A percentile compares a stretch with the other conserved stretches of the same genome.
Conservation (phyloP, 2,113 vertebrate genomes). For the Clarias macrocephalus region DNA sequence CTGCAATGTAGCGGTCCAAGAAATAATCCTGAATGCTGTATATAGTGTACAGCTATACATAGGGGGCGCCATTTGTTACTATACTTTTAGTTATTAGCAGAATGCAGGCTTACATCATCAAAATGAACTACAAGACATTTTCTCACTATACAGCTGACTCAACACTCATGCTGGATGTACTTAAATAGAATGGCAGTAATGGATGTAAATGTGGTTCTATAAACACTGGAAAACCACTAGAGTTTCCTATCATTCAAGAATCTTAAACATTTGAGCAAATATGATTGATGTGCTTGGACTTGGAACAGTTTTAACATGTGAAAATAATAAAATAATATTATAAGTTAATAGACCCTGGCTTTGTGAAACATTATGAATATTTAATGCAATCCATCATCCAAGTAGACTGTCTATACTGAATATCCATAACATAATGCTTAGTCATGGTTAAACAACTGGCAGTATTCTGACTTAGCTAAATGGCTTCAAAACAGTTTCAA, state of each 20-base stretch:
- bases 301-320: not conserved
- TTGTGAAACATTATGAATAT: not conserved
- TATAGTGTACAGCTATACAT: too few relatives aligned
- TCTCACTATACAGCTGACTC: too few relatives aligned
- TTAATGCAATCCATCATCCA: not conserved
- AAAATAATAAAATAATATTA: too few relatives aligned
- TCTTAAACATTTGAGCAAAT: not conserved
- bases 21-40: too few relatives aligned
- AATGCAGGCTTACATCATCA: too few relatives aligned
- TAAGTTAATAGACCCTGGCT: not conserved
- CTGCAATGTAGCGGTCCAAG: too few relatives aligned
- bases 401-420: not conserved
- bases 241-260: not conserved
- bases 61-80: too few relatives aligned
- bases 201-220: not conserved
- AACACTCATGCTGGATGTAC: too few relatives aligned
- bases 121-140: too few relatives aligned
- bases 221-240: not conserved
- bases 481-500: not conserved
- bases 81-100: too few relatives aligned
- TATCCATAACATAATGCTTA: not conserved
- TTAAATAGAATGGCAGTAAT: not conserved
- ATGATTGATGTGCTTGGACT: not conserved
- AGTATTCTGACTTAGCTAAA: not conserved
- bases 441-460: not conserved